A percentile compares a stretch with the other conserved stretches of the same genome.
These are phyloP conservation scores for Apis laboriosa DNA, from an alignment of 1,140 invertebrate genomes.

Conservation along the genomic window DNA sequence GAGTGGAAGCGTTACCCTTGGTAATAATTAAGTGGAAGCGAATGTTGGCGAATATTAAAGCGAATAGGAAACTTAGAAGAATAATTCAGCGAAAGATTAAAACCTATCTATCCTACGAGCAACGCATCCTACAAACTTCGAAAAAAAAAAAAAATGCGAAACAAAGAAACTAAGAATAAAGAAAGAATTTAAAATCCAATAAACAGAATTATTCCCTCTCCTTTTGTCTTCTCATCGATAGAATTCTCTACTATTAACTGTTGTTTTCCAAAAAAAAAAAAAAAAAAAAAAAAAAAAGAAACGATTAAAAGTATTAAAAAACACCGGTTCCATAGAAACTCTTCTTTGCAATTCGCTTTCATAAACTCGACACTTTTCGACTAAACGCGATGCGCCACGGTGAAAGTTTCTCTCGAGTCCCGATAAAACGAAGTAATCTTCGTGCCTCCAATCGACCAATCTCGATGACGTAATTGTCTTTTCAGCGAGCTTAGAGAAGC, in stretches of 20 bases:
- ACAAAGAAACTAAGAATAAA: background rate
- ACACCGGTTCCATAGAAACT: too few species aligned
- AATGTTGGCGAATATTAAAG: background rate
- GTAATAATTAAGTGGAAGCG: slow-evolving; percentile 19
- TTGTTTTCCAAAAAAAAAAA: background rate
- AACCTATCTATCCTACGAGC: background rate
- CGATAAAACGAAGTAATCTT: slow-evolving; percentile 46
- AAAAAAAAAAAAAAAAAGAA: too few species aligned
- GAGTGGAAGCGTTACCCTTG: background rate
- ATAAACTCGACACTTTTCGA: slow-evolving; percentile 36
- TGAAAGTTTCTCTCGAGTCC: slow-evolving; percentile 12
- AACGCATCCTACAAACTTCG: background rate
- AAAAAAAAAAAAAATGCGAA: background rate
- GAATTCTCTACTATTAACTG: background rate
- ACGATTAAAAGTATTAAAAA: too few species aligned
- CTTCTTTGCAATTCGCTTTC: background rate
- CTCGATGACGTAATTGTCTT: slow-evolving; percentile 54
- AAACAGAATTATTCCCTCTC: background rate
- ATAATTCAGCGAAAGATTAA: background rate
- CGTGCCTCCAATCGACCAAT: slow-evolving; percentile 45
- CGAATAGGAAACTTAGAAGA: background rate
- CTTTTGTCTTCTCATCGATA: background rate
- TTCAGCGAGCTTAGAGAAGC: slow-evolving; percentile 36
- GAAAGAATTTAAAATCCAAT: background rate
- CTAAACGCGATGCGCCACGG: slow-evolving; percentile 19